Conservation (phyloP, 2,797 vertebrate genomes). For the Somateria mollissima region DNA sequence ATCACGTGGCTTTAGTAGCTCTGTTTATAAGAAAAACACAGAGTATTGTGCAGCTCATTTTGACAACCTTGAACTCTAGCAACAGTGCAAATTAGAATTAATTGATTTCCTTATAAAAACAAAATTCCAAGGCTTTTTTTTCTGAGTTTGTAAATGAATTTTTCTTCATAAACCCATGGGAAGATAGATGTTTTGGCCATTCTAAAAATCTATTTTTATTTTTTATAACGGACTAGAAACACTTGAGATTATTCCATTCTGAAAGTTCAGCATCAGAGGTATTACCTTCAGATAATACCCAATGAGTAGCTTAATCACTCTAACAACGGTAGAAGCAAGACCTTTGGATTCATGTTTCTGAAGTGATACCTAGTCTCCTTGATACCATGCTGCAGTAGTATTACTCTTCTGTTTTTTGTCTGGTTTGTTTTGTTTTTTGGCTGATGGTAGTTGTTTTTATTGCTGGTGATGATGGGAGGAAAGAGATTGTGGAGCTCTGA, state of each 20-base stretch:
- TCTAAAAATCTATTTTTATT: background rate
- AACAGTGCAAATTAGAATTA: background rate
- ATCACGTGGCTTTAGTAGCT: background rate
- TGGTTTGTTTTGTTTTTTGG: background rate
- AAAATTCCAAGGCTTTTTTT: background rate
- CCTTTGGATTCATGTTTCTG: background rate
- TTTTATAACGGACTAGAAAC: background rate
- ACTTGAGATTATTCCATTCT: background rate
- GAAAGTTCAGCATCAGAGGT: background rate
- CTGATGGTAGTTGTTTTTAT: background rate
- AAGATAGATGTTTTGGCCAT: background rate
- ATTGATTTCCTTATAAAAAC: background rate
- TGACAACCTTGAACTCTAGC: background rate
- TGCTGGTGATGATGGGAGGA: background rate
- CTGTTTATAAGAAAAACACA: background rate
- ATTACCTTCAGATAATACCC: background rate
- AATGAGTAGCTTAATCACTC: background rate
- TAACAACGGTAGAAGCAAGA: background rate
- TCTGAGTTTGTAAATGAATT: background rate
- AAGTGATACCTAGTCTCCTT: background rate
- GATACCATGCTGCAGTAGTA: background rate
- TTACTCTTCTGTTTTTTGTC: background rate
- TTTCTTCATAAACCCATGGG: background rate
- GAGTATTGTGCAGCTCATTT: background rate
- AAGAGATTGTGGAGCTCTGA: background rate